These are phyloP conservation scores for Todiramphus saurophagus DNA, from an alignment of 2,113 vertebrate species.

Conservation along the genomic window DNA sequence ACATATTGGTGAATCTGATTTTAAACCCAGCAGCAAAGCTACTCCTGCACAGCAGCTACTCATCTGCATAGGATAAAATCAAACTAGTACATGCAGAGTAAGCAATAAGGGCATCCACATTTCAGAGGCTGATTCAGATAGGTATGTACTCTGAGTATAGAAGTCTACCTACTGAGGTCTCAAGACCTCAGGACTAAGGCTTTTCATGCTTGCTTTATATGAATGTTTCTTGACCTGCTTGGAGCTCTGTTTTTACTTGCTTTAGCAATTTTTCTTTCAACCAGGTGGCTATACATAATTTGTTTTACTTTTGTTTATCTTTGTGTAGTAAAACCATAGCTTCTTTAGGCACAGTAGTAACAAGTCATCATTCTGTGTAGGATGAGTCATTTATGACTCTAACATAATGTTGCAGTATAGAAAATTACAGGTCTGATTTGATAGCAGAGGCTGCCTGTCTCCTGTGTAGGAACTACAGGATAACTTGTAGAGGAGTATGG, in stretches of 20 bases:
- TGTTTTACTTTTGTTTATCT: not conserved
- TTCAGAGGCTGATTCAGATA: not conserved
- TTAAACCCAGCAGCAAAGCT: not conserved
- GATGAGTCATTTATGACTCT: not conserved
- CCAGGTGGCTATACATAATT: not conserved
- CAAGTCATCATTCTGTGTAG: not conserved
- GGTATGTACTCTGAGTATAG: not conserved
- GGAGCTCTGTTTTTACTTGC: not conserved
- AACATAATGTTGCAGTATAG: accelerated
- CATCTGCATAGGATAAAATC: not conserved
- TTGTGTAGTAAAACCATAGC: not conserved
- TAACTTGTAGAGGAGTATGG: not conserved
- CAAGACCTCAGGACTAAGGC: not conserved
- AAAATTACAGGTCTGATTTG: not conserved
- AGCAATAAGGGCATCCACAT: not conserved
- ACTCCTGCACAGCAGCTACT: not conserved
- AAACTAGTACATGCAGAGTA: not conserved
- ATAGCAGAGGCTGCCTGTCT: not conserved
- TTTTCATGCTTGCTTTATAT: not conserved
- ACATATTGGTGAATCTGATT: not conserved
- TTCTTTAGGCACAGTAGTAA: not conserved
- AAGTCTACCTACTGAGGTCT: not conserved
- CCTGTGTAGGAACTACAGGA: not conserved
- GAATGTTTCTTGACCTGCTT: not conserved
- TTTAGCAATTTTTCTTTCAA: not conserved